phyloP scores from a whole-genome alignment of 2,797 vertebrate genomes.

The Neoniphon sammara region DNA sequence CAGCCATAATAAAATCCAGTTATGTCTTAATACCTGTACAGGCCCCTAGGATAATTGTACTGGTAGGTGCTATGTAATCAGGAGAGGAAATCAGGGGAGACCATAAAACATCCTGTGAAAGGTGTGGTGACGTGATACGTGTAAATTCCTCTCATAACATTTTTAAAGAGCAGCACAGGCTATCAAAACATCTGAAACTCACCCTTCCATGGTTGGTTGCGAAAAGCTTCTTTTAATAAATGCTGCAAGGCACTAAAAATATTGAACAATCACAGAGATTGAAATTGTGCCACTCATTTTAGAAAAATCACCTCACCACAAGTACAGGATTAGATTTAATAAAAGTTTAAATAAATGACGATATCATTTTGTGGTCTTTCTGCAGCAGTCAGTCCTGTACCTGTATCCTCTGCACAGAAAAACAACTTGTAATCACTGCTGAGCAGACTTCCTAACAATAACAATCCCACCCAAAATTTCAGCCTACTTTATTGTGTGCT shows the following conservation, averaged over 20 bases:
- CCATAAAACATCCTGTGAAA: not conserved
- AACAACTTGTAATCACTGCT: too few species aligned
- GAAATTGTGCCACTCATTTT: not conserved
- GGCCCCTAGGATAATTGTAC: not conserved
- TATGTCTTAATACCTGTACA: not conserved
- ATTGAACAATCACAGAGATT: not conserved
- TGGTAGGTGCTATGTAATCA: not conserved
- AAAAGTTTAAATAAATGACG: too few species aligned
- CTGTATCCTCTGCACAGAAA: too few species aligned
- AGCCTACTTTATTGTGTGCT: too few species aligned
- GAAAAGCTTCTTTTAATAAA: not conserved
- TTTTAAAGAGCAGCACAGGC: not conserved
- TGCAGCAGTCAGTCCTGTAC: too few species aligned
- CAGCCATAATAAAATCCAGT: not conserved
- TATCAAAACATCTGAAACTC: slow-evolving; percentile 9
- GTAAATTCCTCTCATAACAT: not conserved
- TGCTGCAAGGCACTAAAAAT: too few species aligned
- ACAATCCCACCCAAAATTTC: too few species aligned
- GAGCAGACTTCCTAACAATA: too few species aligned
- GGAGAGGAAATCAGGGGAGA: not conserved
- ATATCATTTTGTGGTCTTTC: too few species aligned
- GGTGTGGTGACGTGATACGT: not conserved
- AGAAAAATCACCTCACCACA: not conserved
- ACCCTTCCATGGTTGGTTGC: not conserved
- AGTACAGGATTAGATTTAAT: not conserved